Evolutionary conservation across 2,888 invertebrate species (phyloP), one percentile per base, ranked within the genome.

Genomic region (Theretra japonica): DNA sequence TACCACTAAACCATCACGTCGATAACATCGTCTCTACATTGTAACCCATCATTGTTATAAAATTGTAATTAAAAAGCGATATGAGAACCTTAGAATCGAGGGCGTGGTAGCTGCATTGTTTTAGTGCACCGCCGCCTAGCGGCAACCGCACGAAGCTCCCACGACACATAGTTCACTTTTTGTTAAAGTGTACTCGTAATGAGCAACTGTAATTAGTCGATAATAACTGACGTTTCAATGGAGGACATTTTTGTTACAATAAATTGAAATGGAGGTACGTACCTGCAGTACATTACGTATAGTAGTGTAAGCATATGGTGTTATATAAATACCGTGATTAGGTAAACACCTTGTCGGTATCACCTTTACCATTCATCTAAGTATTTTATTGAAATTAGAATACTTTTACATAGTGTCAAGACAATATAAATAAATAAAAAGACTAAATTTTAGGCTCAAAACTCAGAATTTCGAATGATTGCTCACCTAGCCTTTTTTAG

Each of bases 31-130:
- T 53, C n/a, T 6, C 7, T 53, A n/a, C n/a, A 53, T 19, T 53
- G 6, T 4, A 28, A 59, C 25, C 25, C 28, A 19, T 59, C 19
- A 25, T 28, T 59, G 19, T 59, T 28, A 28, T 28, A 28, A 28
- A 7, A 60, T 3, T 5, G 7, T 65, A 65, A 65, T 65, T 48
- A 48, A 19, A 48, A 17, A 65, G 41, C 65, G 48, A 65, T 60
- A 33, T 65, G 48, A 3, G 65, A 48, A 65, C 23, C 4, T 65
- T 8, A 2, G 15, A 62, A 65, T 65, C 23, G 48, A 48, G 65
- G 65, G 65, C 65, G 65, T 65, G 65, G 15, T 28, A 28, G 28
- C 41, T 48, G 4, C 23, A 65, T 65, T 65, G 65, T 65, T 65
- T 48, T 6, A 23, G 23, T 23, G 17, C 17, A 48, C 23, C 65